Base-by-base conservation (phyloP, 2,113 vertebrate species). In the Crotophaga sulcirostris region DNA sequence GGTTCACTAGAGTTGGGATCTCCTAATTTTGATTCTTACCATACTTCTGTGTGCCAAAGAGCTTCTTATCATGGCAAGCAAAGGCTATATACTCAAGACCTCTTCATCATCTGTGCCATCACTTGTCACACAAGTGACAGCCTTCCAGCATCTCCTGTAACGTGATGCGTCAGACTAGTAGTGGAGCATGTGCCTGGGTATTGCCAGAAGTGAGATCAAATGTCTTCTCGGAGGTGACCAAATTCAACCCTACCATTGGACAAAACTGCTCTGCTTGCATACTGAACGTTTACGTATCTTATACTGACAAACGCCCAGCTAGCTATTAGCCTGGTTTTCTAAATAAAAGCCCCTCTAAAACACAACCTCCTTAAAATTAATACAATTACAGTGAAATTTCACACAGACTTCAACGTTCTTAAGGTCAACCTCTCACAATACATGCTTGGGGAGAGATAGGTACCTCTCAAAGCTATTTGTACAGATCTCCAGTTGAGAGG, bases 361-460 rank as follows among this genome's bases (percentile, higher is more conserved):
- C 13, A 14, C 44, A 72, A 44, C 8, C 36, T 10, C 16, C 9
- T 42, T 63, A 15, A 36, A 49, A 21, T 81, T 77, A 64, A 54
- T 58, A 54, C 7, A 47, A 33, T 40, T 59, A 40, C 38, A 33
- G 11, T 47, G 36, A 64, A 89, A 80, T 64, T 2, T 19, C 12
- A 52, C 29, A 59, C 3, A 64, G 38, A 54, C 7, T 14, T 60
- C n/a, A 58, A 42, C 33, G 13, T 87, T 72, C 47, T 16, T 45
- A 82, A 58, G 29, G 33, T 52, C 12, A 72, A 60, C 2, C 12
- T 24, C 38, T 64, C 6, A 29, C 9, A 78, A 66, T 15, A 91
- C 7, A 1, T 21, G 12, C 31, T 9, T 62, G 23, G 11, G 60
- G 11, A 75, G 26, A 72, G 33, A 38, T 0, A 38, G 0, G 1